Base-by-base conservation (phyloP, 2,888 invertebrate species). In the Lasioglossum morio region DNA sequence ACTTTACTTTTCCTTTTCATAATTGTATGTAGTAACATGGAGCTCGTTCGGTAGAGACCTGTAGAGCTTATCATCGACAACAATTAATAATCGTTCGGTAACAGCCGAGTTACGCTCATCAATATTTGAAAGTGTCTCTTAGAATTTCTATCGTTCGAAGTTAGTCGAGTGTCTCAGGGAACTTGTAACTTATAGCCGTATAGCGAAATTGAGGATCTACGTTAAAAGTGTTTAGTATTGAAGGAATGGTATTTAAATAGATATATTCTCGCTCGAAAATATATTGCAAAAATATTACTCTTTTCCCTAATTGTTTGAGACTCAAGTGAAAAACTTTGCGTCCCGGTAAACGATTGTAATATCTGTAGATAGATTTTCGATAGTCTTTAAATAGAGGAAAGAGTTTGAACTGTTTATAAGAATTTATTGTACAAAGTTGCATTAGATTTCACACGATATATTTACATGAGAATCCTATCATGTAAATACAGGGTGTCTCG, bases 391-490 rank as follows among this genome's bases (percentile, higher is more conserved):
- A 10, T 4, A 37, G 8, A 19, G 1, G 4, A 69, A 69, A 34
- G 8, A 53, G 53, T 53, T 53, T 23, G 23, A 19, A 30, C 3
- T n/a, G n/a, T 30, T 30, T 30, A 63, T 27, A 63, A 30, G 30
- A 63, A 63, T 30, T 63, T 63, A 63, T 79, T 76, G 30, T 69
- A 69, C 30, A 53, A 57, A 37, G 63, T 72, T 79, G 66, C 37
- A 37, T 69, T 69, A 48, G n/a, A 79, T 72, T 66, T 66, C n/a
- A 76, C 76, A 37, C 57, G 30, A 40, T 84, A 57, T 57, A 66
- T n/a, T 40, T 34, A 40, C 16, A 72, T 40, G 43, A 66, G 19
- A 63, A 37, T 70, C 30, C n/a, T 53, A 40, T 66, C 75, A 53
- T 14, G 12, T 40, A 46, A 76, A 23, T 23, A 23, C 48, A 23